Conservation (phyloP, 1,140 invertebrate genomes). For the Gonioctena quinquepunctata region DNA sequence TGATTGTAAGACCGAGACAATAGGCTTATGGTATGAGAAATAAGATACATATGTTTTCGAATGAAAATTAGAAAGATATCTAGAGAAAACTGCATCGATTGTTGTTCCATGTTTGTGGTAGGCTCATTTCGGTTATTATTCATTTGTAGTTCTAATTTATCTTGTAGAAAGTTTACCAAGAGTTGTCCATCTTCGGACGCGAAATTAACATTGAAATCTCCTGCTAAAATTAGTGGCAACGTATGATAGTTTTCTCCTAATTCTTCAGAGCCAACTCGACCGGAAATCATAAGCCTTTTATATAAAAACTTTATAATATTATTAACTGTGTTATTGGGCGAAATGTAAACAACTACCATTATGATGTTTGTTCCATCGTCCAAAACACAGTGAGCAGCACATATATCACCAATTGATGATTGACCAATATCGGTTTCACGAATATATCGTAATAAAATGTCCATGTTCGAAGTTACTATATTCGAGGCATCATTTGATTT, state of each 20-base stretch:
- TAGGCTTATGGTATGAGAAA: too few species aligned
- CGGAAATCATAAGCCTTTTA: constrained; percentile 3
- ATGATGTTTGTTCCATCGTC: constrained; percentile 1
- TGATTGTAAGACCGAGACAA: background rate
- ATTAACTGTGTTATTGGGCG: background rate
- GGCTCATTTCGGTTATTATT: constrained; percentile 6
- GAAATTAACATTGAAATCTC: constrained; percentile 12
- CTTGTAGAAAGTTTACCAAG: constrained; percentile 11
- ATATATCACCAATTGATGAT: constrained; percentile 3
- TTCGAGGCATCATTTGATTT: background rate
- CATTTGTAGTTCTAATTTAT: constrained; percentile 17
- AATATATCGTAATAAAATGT: constrained; percentile 5
- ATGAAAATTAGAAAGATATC: constrained; percentile 16
- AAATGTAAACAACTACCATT: constrained; percentile 1
- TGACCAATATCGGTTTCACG: background rate
- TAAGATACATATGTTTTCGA: constrained; percentile 9
- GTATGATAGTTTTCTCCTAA: constrained; percentile 10
- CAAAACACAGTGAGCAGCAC: constrained; percentile 4
- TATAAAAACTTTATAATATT: background rate
- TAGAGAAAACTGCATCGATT: constrained; percentile 11
- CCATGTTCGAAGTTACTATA: background rate
- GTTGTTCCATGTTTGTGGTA: constrained; percentile 7
- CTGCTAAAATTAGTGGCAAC: constrained; percentile 11
- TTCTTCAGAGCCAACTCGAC: background rate
- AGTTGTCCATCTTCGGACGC: background rate